Percentiles rank a stretch among this genome's conserved stretches.
These are phyloP conservation scores for Saturnia pavonia DNA, from an alignment of 2,888 invertebrate genomes.

Conservation along the genomic window DNA sequence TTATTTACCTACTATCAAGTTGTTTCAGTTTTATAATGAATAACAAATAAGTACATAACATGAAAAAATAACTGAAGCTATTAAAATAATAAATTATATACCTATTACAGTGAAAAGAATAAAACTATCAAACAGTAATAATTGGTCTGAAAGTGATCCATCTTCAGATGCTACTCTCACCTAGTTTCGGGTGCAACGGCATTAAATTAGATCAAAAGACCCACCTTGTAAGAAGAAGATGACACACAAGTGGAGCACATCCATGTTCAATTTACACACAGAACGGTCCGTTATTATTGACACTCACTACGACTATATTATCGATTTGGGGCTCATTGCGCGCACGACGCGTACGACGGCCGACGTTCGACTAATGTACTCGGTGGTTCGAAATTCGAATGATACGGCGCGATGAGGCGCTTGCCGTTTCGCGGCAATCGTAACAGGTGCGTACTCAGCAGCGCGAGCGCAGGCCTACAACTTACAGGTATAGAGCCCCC, in stretches of 20 bases:
- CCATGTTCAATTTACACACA: slow-evolving; percentile 63
- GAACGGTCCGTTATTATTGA: slow-evolving; percentile 38
- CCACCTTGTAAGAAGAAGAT: slow-evolving; percentile 57
- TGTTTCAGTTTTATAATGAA: background rate
- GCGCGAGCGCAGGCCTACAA: slow-evolving; percentile 45
- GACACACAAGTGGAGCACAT: slow-evolving; percentile 57
- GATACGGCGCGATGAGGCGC: background rate
- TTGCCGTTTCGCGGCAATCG: background rate
- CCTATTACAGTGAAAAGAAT: slow-evolving; percentile 27
- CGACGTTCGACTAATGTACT: slow-evolving; percentile 48
- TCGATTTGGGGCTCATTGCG: slow-evolving; percentile 55
- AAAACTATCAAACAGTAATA: slow-evolving; percentile 37
- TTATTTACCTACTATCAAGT: background rate
- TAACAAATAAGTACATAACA: background rate
- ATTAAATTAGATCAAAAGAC: slow-evolving; percentile 18
- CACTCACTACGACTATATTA: slow-evolving; percentile 61
- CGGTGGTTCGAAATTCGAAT: background rate
- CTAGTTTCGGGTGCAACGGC: slow-evolving; percentile 20
- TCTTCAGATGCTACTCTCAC: slow-evolving; percentile 32
- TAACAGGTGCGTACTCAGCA: slow-evolving; percentile 50
- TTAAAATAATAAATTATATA: slow-evolving; percentile 1
- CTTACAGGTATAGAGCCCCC: slow-evolving; percentile 33
- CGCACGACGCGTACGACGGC: slow-evolving; percentile 44
- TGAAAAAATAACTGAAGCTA: background rate
- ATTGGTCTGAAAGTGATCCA: slow-evolving; percentile 46